phyloP scores from a whole-genome alignment of 2,113 vertebrate species.

The Merops nubicus region DNA sequence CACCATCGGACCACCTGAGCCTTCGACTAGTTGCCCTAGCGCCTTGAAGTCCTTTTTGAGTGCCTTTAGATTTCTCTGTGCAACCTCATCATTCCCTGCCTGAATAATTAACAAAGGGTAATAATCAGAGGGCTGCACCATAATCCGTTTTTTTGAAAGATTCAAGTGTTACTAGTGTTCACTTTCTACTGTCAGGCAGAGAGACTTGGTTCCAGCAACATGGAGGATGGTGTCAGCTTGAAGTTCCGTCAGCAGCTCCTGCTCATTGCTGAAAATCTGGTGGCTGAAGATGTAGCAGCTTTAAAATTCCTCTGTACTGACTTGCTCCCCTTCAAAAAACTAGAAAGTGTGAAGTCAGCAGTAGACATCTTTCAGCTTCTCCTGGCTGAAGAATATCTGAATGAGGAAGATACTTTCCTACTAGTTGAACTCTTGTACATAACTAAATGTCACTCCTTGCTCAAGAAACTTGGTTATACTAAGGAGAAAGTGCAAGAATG shows the following conservation, averaged over 20 bases:
- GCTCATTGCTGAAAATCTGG: conserved; percentile 45
- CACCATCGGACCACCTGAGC: no score
- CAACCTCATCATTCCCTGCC: no score
- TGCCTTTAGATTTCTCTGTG: no score
- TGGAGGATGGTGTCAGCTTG: background rate
- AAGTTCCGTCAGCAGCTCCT: conserved; percentile 50
- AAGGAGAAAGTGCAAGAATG: conserved; percentile 28
- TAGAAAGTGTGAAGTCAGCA: conserved; percentile 48
- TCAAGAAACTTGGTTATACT: conserved; percentile 51
- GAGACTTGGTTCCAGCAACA: background rate
- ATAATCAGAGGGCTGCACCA: no score
- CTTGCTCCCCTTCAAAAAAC: conserved; percentile 15
- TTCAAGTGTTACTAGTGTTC: background rate
- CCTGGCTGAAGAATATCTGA: conserved; percentile 21
- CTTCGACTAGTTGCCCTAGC: no score
- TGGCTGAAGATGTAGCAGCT: conserved; percentile 55
- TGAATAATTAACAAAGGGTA: no score
- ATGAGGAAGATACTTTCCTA: conserved; percentile 51
- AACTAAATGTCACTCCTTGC: conserved; percentile 48
- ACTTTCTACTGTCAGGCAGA: background rate
- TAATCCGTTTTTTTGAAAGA: background rate
- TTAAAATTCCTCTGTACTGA: conserved; percentile 78
- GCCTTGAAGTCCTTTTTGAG: no score
- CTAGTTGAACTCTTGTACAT: conserved; percentile 75
- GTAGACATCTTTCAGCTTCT: conserved; percentile 67